Conservation (phyloP, 2,113 vertebrate species). For the Gambusia affinis region DNA sequence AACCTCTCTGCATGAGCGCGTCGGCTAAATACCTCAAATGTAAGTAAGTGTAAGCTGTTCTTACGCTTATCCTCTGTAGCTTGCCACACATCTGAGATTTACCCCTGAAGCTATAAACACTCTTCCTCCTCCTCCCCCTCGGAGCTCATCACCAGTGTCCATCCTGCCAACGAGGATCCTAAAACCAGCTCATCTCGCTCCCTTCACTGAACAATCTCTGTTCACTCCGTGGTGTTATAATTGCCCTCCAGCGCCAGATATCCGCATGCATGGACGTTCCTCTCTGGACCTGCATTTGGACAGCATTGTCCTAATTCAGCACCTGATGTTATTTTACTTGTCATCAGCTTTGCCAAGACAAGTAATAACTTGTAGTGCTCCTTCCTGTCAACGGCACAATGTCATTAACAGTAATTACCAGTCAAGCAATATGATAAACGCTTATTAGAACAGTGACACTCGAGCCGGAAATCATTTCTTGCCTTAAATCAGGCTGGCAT, state of each 20-base stretch:
- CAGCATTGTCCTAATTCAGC: slow-evolving; percentile 42
- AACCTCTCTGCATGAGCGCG: slow-evolving; percentile 24
- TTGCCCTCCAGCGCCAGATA: slow-evolving; percentile 26
- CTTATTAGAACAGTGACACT: slow-evolving; percentile 52
- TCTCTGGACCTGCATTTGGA: slow-evolving; percentile 52
- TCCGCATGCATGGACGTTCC: background rate
- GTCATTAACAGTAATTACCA: slow-evolving; percentile 71
- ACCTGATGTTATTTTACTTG: slow-evolving; percentile 58
- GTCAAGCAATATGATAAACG: slow-evolving; percentile 61
- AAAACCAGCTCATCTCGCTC: slow-evolving; percentile 32
- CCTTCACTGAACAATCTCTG: slow-evolving; percentile 56
- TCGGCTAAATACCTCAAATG: slow-evolving; percentile 35
- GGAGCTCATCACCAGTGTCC: slow-evolving; percentile 36
- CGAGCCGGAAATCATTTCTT: slow-evolving; percentile 62
- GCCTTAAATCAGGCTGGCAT: slow-evolving; percentile 46
- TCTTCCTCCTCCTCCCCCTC: slow-evolving; percentile 24
- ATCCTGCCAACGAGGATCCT: slow-evolving; percentile 31
- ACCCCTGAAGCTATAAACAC: slow-evolving; percentile 9
- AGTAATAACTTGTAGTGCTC: slow-evolving; percentile 59
- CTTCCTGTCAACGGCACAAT: slow-evolving; percentile 52
- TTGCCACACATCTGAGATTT: slow-evolving; percentile 16
- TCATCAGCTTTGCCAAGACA: slow-evolving; percentile 41
- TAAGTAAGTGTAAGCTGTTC: slow-evolving; percentile 45
- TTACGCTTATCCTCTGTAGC: slow-evolving; percentile 27
- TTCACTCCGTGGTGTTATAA: slow-evolving; percentile 45